Percentiles rank a stretch among this genome's conserved stretches.
These are phyloP conservation scores for Pandemis cinnamomeana DNA, from an alignment of 2,888 invertebrate species.

Conservation along the genomic window DNA sequence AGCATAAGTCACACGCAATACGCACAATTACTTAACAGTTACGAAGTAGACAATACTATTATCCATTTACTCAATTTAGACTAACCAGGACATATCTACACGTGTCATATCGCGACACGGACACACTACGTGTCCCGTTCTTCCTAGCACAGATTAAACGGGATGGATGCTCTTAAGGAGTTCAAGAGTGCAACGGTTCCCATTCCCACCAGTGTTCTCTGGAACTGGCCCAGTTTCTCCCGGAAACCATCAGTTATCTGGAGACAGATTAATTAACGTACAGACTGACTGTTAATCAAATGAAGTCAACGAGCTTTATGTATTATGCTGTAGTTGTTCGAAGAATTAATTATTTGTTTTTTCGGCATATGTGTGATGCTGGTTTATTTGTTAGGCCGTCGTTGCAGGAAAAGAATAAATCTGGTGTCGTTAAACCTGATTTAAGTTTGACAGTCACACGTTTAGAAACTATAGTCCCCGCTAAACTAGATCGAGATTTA, in stretches of 20 bases:
- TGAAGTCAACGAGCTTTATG: conserved; percentile 16
- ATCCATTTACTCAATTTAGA: conserved; percentile 29
- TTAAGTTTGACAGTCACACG: too few species aligned
- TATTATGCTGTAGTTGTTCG: neutral
- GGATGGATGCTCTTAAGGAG: neutral
- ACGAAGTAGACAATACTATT: conserved; percentile 19
- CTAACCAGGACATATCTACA: conserved; percentile 11
- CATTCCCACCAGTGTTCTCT: conserved; percentile 45
- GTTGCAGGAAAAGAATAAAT: too few species aligned
- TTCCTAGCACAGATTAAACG: neutral
- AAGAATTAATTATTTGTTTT: neutral
- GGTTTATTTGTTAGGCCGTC: too few species aligned
- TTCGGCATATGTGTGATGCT: neutral
- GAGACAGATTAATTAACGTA: conserved; percentile 31
- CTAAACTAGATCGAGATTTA: too few species aligned
- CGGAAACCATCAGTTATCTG: conserved; percentile 63
- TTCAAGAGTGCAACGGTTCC: conserved; percentile 1
- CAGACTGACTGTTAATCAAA: conserved; percentile 28
- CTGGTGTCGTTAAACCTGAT: too few species aligned
- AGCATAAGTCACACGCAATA: neutral
- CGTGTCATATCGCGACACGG: neutral
- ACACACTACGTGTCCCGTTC: neutral
- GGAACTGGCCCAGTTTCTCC: conserved; percentile 61
- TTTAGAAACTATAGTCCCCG: too few species aligned
- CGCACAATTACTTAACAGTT: conserved; percentile 22